A percentile compares a stretch with the other conserved stretches of the same genome.
Conservation (phyloP, 1,140 invertebrate genomes). For the Mesaphorura yosii region DNA sequence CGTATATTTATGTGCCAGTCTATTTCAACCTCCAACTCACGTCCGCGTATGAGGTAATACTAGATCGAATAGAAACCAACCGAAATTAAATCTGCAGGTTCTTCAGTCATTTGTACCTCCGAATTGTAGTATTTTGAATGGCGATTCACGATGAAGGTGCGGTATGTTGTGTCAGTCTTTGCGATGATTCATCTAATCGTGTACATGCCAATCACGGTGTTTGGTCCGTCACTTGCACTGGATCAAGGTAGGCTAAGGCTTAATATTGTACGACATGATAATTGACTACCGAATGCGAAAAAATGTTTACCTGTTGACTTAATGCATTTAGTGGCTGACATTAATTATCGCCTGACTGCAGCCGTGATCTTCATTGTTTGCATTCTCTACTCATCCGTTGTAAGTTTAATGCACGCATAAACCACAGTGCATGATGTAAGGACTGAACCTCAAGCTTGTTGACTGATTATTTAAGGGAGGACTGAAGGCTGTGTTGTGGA, state of each 20-base stretch:
- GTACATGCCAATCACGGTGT: not conserved
- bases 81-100: not conserved
- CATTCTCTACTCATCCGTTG: constrained; percentile 80
- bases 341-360: constrained; percentile 67
- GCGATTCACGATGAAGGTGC: constrained; percentile 1
- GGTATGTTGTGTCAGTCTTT: constrained; percentile 3
- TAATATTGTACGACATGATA: no score
- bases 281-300: no score
- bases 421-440: not conserved
- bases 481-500: constrained; percentile 50
- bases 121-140: constrained; percentile 11
- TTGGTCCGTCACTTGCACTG: not conserved
- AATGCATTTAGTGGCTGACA: constrained; percentile 1
- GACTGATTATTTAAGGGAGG: constrained; percentile 25
- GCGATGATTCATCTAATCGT: constrained; percentile 2
- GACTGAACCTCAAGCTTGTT: no score
- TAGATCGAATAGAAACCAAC: not conserved
- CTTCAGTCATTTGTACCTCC: not conserved
- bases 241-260: not conserved
- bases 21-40: constrained; percentile 42
- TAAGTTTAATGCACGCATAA: constrained; percentile 36
- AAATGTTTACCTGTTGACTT: not conserved
- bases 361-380: constrained; percentile 76
- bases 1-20: constrained; percentile 43
- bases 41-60: constrained; percentile 69